Percentiles rank a stretch among this genome's conserved stretches.
phyloP scores from a whole-genome alignment of 2,113 vertebrate genomes.

The Procavia capensis region DNA sequence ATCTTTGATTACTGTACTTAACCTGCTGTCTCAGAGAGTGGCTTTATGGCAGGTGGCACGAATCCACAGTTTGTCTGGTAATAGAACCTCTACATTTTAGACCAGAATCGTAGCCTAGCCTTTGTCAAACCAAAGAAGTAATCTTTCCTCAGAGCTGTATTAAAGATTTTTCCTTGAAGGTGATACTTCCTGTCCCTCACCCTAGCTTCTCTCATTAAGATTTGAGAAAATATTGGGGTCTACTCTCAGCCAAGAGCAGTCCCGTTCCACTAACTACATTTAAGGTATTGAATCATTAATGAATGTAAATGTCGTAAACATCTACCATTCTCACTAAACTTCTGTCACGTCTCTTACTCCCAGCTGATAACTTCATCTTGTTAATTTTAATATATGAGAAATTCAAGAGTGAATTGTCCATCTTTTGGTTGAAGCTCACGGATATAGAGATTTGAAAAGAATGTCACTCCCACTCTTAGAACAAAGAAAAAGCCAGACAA shows the following conservation, averaged over 20 bases:
- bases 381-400: not conserved
- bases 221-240: not conserved
- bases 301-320: not conserved
- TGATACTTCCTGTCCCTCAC: not conserved
- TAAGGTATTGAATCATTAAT: not conserved
- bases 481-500: not conserved
- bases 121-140: not conserved
- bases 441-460: not conserved
- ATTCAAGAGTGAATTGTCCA: not conserved
- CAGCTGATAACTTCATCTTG: not conserved
- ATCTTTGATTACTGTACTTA: too few species aligned
- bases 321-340: not conserved
- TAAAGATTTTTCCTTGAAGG: not conserved
- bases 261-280: not conserved
- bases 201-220: not conserved
- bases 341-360: not conserved
- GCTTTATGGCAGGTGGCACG: too few species aligned
- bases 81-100: not conserved
- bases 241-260: not conserved
- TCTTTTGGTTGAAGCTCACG: constrained; percentile 14
- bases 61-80: too few species aligned
- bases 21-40: too few species aligned
- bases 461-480: not conserved
- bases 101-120: not conserved
- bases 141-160: not conserved